A percentile compares a stretch with the other conserved stretches of the same genome.
Conservation (phyloP, 1,140 invertebrate genomes). For the Limonius californicus region DNA sequence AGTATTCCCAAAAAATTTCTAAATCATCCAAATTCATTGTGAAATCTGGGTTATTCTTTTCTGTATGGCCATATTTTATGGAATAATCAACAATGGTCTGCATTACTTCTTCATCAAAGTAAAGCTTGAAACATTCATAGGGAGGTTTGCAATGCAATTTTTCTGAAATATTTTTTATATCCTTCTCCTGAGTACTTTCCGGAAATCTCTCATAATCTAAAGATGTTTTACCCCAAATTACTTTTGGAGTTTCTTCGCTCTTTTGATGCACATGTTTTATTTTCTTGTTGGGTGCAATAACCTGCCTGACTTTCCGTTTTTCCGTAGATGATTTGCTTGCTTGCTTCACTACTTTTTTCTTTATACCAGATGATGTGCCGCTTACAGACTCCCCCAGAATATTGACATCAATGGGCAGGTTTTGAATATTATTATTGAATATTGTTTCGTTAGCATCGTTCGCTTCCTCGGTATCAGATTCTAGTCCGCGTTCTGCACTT, state of each 20-base stretch:
- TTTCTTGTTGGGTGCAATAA: neutral
- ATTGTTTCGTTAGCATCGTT: too few species aligned
- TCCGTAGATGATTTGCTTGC: too few species aligned
- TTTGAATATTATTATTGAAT: too few species aligned
- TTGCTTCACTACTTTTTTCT: too few species aligned
- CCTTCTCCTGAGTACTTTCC: neutral
- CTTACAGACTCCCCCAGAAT: too few species aligned
- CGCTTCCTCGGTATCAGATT: too few species aligned
- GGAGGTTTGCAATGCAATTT: neutral
- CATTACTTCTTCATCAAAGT: neutral
- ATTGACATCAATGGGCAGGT: too few species aligned
- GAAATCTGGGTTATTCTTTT: constrained; percentile 9
- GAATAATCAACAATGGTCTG: neutral
- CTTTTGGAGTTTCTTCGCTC: neutral
- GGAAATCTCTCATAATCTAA: neutral
- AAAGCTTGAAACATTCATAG: neutral
- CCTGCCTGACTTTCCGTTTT: too few species aligned
- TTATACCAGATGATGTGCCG: too few species aligned
- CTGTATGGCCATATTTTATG: neutral
- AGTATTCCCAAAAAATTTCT: constrained; percentile 25
- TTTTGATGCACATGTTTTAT: neutral
- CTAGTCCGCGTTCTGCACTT: too few species aligned
- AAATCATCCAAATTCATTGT: constrained; percentile 10
- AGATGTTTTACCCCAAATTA: neutral
- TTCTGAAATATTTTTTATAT: neutral